Base-by-base conservation (phyloP, 2,888 invertebrate species). In the Cheilosia variabilis region DNA sequence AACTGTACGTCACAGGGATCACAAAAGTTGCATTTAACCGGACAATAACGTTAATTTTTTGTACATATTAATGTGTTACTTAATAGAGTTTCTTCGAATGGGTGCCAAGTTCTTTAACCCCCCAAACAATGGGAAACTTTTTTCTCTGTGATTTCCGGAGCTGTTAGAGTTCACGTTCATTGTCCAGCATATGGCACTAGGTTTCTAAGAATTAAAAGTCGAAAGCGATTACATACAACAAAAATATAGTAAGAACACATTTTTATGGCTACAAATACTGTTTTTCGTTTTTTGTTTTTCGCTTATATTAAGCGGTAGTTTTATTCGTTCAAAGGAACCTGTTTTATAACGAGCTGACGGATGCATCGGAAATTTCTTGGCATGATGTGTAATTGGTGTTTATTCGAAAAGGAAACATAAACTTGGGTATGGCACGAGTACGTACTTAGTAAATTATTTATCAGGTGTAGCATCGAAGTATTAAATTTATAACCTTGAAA, bases 241-340 rank as follows among this genome's bases (percentile, higher is more conserved):
- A 50, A 60, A 2, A 15, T 43, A 43, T 24, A 34, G 19, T 15
- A 37, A 6, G 22, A 31, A 52, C 15, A 19, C 31, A 6, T n/a
- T 6, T 58, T 58, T 19, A 58, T 19, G 41, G 10, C 24, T 52
- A 4, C 13, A 3, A 41, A n/a, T n/a, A n/a, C n/a, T n/a, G n/a
- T n/a, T 17, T 27, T 19, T 17, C 10, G 4, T 66, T 65, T 66
- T 66, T 52, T 57, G 65, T 22, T 58, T 55, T 75, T 65, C 17
- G 17, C 22, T 75, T 27, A 31, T 9, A 52, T 66, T 76, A 66
- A 76, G 75, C 75, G 66, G 75, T 76, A 57, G 58, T 24, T 77
- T 77, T 31, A 53, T 52, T 15, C 24, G 43, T 68, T 58, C 52
- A 6, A 22, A 24, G 37, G 75, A 75, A 75, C 57, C 53, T 34